Conservation (phyloP, 2,888 invertebrate genomes). For the Sphecodes monilicornis region DNA sequence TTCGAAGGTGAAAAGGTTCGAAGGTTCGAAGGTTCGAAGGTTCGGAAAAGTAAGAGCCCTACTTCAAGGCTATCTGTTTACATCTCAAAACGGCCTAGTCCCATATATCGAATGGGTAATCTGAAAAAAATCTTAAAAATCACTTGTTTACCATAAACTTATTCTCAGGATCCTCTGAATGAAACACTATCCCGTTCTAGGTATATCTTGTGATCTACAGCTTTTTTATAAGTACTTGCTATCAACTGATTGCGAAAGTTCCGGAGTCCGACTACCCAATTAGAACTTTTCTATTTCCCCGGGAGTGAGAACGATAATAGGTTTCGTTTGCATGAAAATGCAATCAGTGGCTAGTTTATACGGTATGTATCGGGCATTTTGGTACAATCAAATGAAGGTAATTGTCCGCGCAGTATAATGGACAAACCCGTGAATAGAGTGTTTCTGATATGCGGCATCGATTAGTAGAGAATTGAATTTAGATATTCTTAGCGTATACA, state of each 20-base stretch:
- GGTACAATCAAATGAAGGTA: not conserved
- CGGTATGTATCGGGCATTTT: not conserved
- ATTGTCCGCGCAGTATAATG: not conserved
- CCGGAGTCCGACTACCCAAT: not conserved
- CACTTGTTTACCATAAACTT: too few species aligned
- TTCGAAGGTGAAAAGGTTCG: too few species aligned
- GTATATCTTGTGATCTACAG: not conserved
- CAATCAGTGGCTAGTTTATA: slow-evolving; percentile 3
- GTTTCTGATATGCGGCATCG: not conserved
- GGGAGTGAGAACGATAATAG: not conserved
- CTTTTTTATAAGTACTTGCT: not conserved
- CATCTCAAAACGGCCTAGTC: too few species aligned
- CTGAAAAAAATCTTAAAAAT: too few species aligned
- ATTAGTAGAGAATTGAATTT: not conserved
- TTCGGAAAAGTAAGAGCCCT: too few species aligned
- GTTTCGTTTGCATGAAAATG: slow-evolving; percentile 7
- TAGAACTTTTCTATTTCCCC: slow-evolving; percentile 1
- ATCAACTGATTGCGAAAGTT: slow-evolving; percentile 6
- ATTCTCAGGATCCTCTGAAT: not conserved
- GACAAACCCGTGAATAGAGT: not conserved
- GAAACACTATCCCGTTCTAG: slow-evolving; percentile 1
- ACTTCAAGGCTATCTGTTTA: too few species aligned
- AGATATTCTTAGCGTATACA: not conserved
- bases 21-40: too few species aligned
- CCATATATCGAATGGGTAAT: too few species aligned